phyloP scores from a whole-genome alignment of 1,140 invertebrate species.

The Berghia stephanieae region DNA sequence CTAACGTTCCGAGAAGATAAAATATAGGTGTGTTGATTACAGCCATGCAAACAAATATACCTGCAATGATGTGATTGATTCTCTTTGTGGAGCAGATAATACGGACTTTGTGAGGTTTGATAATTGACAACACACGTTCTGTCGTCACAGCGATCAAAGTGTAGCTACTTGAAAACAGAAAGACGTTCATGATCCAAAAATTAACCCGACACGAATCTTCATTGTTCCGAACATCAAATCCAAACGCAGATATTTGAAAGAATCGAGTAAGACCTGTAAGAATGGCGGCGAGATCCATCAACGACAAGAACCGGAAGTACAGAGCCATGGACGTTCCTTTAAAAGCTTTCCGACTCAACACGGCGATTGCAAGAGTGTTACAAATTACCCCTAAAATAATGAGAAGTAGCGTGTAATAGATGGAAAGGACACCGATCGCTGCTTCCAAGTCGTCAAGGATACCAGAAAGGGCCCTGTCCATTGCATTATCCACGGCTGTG shows the following conservation, averaged over 20 bases:
- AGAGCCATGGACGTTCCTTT: background rate
- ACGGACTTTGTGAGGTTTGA: background rate
- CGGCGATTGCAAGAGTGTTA: conserved; percentile 2
- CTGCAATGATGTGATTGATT: background rate
- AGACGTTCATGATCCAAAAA: background rate
- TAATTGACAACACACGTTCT: background rate
- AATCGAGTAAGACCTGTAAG: background rate
- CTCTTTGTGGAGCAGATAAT: too few species aligned
- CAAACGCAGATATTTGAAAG: background rate
- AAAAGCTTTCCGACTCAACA: conserved; percentile 12
- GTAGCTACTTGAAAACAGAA: conserved; percentile 3
- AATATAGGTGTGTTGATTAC: background rate
- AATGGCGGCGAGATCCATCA: conserved; percentile 17
- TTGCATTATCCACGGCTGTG: too few species aligned
- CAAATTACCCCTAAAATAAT: background rate
- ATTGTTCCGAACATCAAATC: background rate
- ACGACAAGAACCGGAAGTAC: background rate
- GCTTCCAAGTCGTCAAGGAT: too few species aligned
- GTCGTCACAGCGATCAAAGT: conserved; percentile 8
- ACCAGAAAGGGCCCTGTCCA: too few species aligned
- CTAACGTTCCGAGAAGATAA: background rate
- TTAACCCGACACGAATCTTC: background rate
- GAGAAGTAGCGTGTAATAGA: background rate
- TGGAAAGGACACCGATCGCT: too few species aligned
- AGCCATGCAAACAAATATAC: background rate